These are phyloP conservation scores for Quadroppia sp. DNA, from an alignment of 2,888 invertebrate species.

Conservation along the genomic window DNA sequence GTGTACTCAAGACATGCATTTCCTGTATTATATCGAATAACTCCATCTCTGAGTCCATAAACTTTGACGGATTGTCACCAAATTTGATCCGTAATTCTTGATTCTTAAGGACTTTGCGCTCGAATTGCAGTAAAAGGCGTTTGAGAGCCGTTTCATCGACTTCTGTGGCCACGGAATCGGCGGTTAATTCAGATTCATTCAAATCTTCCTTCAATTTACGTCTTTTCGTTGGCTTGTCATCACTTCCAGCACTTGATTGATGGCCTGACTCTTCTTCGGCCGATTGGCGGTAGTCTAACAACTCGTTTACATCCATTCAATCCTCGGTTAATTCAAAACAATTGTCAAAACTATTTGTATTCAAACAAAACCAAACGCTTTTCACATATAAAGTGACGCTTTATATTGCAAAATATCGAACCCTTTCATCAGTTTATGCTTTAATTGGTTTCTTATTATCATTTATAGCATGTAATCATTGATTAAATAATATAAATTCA, in stretches of 20 bases:
- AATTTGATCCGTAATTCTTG: conserved; percentile 98
- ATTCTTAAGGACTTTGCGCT: conserved; percentile 87
- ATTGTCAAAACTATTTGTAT: no score
- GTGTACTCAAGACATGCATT: conserved; percentile 87
- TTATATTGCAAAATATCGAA: no score
- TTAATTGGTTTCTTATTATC: no score
- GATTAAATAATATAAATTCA: no score
- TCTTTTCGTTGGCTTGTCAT: not conserved
- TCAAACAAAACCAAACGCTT: no score
- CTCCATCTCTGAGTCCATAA: conserved; percentile 95
- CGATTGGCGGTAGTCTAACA: conserved; percentile 22
- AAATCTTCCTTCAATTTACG: not conserved
- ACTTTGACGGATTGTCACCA: conserved; percentile 92
- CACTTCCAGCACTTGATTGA: not conserved
- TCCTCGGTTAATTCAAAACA: no score
- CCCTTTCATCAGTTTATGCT: no score
- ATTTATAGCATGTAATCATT: no score
- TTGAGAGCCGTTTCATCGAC: conserved; percentile 83
- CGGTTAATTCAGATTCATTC: not conserved
- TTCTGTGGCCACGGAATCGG: conserved; percentile 47
- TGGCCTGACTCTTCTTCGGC: not conserved
- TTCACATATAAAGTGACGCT: no score
- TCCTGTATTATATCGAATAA: conserved; percentile 81
- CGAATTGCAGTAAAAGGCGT: conserved; percentile 82
- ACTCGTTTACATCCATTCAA: conserved; percentile 40